Conservation (phyloP, 2,797 vertebrate genomes). For the Spheniscus humboldti region DNA sequence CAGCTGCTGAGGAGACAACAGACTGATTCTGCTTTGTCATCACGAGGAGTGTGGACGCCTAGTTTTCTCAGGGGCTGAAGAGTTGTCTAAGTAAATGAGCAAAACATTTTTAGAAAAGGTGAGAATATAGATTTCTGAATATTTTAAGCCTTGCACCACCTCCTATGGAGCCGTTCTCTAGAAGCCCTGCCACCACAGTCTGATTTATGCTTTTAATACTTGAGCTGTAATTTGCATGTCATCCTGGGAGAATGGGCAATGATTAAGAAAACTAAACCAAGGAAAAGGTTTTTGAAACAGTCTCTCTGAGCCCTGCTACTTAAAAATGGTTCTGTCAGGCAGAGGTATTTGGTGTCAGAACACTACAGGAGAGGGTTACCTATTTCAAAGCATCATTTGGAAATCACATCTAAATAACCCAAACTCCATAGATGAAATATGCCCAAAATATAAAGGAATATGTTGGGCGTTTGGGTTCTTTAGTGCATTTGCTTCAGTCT, state of each 20-base stretch:
- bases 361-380: neutral
- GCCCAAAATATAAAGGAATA: neutral
- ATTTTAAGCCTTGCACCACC: neutral
- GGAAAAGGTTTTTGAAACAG: neutral
- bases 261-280: constrained; percentile 14
- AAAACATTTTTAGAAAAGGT: neutral
- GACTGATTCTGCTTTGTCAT: constrained; percentile 50
- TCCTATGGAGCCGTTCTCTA: neutral
- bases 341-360: neutral
- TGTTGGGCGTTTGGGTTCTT: neutral
- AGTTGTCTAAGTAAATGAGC: neutral
- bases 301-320: neutral
- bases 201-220: constrained; percentile 52
- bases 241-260: neutral
- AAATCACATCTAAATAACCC: neutral
- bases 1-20: constrained; percentile 9
- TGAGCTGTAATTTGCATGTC: constrained; percentile 49
- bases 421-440: neutral
- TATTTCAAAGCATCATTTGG: neutral
- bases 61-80: neutral
- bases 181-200: neutral
- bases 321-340: neutral
- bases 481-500: neutral
- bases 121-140: neutral
- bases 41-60: neutral